phyloP scores from a whole-genome alignment of 2,797 vertebrate species.

The Galaxias olidus region DNA sequence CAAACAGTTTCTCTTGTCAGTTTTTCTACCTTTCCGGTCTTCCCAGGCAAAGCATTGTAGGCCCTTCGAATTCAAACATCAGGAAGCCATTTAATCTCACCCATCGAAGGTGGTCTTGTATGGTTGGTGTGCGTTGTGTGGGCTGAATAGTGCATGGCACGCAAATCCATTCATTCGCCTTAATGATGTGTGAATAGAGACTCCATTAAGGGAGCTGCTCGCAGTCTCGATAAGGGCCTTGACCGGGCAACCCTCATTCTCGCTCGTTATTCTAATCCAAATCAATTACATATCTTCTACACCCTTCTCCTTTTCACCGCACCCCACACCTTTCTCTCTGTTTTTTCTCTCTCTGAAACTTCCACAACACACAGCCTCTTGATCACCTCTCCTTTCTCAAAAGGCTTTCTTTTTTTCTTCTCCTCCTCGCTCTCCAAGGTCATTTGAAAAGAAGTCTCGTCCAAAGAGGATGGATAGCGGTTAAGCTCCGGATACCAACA shows the following conservation, averaged over 20 bases:
- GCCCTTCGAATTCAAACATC: too few relatives aligned
- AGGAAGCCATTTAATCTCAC: too few relatives aligned
- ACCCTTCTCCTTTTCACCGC: neutral
- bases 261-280: conserved; percentile 2
- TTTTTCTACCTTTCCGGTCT: neutral
- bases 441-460: conserved; percentile 12
- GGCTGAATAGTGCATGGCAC: neutral
- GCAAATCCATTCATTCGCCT: conserved; percentile 4
- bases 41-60: conserved; percentile 3
- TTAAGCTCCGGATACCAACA: neutral
- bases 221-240: neutral
- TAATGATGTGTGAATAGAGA: conserved; percentile 4
- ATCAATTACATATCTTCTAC: conserved; percentile 7
- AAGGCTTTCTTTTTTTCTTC: neutral
- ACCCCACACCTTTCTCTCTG: neutral
- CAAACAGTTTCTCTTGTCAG: conserved; percentile 12
- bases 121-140: neutral
- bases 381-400: too few relatives aligned
- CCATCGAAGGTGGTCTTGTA: too few relatives aligned
- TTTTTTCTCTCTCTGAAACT: neutral
- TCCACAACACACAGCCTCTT: too few relatives aligned
- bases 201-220: conserved; percentile 4
- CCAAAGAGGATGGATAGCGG: neutral
- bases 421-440: neutral
- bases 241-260: neutral